A percentile compares a stretch with the other conserved stretches of the same genome.
Evolutionary conservation across 2,797 vertebrate genomes (phyloP).

Genomic region (Euphonia xanthogaster): DNA sequence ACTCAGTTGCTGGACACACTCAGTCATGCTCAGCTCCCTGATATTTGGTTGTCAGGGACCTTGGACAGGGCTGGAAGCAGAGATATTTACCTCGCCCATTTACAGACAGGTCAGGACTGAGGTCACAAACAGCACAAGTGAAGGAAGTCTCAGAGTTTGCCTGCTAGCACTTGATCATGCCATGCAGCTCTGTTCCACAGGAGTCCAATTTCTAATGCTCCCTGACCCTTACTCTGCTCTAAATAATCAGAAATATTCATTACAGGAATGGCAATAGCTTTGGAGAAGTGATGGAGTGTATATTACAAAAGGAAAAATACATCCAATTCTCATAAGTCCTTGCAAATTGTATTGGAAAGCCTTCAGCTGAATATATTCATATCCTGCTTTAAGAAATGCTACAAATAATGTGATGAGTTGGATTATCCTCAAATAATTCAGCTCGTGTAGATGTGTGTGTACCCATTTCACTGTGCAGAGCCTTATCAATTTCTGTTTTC

Average conservation of each 20-base stretch:
- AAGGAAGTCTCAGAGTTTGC: slow-evolving; percentile 16
- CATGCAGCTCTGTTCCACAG: neutral
- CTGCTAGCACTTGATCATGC: neutral
- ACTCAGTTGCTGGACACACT: neutral
- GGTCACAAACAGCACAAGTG: neutral
- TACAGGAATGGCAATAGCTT: slow-evolving; percentile 47
- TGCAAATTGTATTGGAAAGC: slow-evolving; percentile 47
- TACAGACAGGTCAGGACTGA: neutral
- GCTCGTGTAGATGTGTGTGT: neutral
- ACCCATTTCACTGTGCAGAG: neutral
- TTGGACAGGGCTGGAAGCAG: slow-evolving; percentile 5
- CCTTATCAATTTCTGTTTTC: neutral
- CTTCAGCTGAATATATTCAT: slow-evolving; percentile 39
- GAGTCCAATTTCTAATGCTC: slow-evolving; percentile 36
- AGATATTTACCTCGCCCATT: slow-evolving; percentile 18
- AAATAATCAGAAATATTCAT: slow-evolving; percentile 67
- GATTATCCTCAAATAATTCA: slow-evolving; percentile 40
- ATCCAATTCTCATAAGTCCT: slow-evolving; percentile 47
- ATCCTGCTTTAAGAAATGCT: slow-evolving; percentile 12
- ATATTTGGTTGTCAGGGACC: neutral
- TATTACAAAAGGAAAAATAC: slow-evolving; percentile 36
- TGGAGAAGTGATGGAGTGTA: slow-evolving; percentile 21
- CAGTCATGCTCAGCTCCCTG: neutral
- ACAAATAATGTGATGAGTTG: slow-evolving; percentile 34
- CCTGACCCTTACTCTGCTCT: slow-evolving; percentile 45